Percentiles rank a stretch among this genome's conserved stretches.
Evolutionary conservation across 2,797 vertebrate genomes (phyloP).

Genomic region (Brotula barbata): DNA sequence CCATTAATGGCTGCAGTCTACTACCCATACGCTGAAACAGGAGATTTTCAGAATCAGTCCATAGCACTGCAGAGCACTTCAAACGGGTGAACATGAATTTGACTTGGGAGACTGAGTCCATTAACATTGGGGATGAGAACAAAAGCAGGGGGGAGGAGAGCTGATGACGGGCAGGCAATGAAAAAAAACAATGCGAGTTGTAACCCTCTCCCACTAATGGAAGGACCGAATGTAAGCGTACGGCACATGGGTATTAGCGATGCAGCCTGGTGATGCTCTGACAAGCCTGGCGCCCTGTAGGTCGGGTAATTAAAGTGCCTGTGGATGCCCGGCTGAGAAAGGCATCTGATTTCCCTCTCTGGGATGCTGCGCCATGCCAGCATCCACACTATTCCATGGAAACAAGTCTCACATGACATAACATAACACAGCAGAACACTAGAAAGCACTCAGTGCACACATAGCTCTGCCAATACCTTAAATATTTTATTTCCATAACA

Average conservation of each 20-base stretch:
- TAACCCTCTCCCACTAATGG: constrained; percentile 43
- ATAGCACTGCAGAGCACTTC: constrained; percentile 33
- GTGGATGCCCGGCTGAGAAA: constrained; percentile 48
- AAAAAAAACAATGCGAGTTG: constrained; percentile 50
- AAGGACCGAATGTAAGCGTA: constrained; percentile 26
- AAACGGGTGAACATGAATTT: constrained; percentile 45
- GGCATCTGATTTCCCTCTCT: constrained; percentile 55
- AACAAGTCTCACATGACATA: too few relatives aligned
- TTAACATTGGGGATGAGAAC: constrained; percentile 48
- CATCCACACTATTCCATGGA: constrained; percentile 5
- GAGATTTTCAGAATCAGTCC: constrained; percentile 40
- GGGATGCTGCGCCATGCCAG: constrained; percentile 20
- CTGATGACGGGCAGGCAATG: constrained; percentile 47
- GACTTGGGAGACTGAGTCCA: constrained; percentile 55
- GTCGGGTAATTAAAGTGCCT: constrained; percentile 70
- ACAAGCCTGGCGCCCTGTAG: constrained; percentile 60
- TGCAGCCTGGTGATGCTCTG: constrained; percentile 55
- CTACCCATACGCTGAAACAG: constrained; percentile 46
- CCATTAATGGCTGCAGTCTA: constrained; percentile 62
- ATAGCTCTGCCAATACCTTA: too few relatives aligned
- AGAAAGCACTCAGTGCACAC: too few relatives aligned
- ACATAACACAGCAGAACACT: neutral
- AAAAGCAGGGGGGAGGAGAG: constrained; percentile 32
- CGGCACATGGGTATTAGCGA: constrained; percentile 47
- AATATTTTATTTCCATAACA: neutral